These are phyloP conservation scores for Fissipunctia ypsillon DNA, from an alignment of 2,888 invertebrate species.

Conservation along the genomic window DNA sequence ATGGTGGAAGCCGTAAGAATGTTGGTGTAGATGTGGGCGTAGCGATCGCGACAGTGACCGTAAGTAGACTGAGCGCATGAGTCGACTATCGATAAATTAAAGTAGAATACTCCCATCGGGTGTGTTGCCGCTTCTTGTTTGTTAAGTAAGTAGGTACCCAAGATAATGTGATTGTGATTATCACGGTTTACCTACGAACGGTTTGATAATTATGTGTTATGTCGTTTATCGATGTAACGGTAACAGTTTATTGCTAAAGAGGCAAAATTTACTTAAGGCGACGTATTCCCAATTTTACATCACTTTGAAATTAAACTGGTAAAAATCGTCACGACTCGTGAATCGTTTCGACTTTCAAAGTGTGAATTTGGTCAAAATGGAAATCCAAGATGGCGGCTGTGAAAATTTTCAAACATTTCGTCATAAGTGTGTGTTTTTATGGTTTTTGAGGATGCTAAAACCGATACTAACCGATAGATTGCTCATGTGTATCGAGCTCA, in stretches of 20 bases:
- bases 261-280: background rate
- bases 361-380: too few species aligned
- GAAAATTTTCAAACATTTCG: too few species aligned
- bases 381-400: too few species aligned
- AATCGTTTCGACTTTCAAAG: too few species aligned
- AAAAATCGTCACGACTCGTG: too few species aligned
- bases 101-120: conserved; percentile 62
- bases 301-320: too few species aligned
- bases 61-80: conserved; percentile 66
- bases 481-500: too few species aligned
- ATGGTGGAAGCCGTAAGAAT: conserved; percentile 68
- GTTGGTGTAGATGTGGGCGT: conserved; percentile 41
- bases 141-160: conserved; percentile 62
- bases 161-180: conserved; percentile 68
- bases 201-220: conserved; percentile 22
- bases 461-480: too few species aligned
- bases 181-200: conserved; percentile 38
- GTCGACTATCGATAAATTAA: conserved; percentile 52
- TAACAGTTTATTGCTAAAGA: background rate
- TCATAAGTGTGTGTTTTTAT: too few species aligned
- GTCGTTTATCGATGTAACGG: conserved; percentile 28
- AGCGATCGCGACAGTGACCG: conserved; percentile 68
- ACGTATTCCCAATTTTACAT: too few species aligned
- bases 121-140: conserved; percentile 61
- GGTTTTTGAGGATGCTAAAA: too few species aligned